phyloP scores from a whole-genome alignment of 1,140 invertebrate genomes.

The Druon quercuslanigerum region DNA sequence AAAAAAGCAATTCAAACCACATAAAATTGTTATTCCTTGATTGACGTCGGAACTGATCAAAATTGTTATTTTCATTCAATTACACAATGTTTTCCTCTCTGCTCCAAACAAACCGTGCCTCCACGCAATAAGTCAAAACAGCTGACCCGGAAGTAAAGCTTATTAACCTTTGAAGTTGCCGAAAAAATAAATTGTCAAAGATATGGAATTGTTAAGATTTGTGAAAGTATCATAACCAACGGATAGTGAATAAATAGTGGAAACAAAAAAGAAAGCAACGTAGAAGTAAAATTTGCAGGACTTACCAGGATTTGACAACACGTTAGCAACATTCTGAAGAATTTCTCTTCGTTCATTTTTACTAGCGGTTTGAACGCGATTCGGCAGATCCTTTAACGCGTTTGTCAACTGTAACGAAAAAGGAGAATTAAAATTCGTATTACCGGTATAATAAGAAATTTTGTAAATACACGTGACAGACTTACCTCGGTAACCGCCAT shows the following conservation, averaged over 20 bases:
- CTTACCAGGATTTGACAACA: slow-evolving; percentile 85
- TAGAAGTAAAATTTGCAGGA: slow-evolving; percentile 28
- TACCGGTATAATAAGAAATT: slow-evolving; percentile 30
- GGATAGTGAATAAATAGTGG: slow-evolving; percentile 44
- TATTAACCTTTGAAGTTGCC: background rate
- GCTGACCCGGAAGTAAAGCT: background rate
- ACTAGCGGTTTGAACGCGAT: slow-evolving; percentile 85
- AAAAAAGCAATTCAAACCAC: background rate
- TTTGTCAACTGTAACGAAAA: slow-evolving; percentile 80
- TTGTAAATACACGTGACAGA: slow-evolving; percentile 66
- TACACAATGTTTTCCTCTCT: too few relatives aligned
- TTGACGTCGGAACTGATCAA: too few relatives aligned
- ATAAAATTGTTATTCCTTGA: background rate
- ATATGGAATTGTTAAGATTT: slow-evolving; percentile 1
- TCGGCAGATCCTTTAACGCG: slow-evolving; percentile 87
- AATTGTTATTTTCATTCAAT: too few relatives aligned
- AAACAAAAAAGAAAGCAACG: slow-evolving; percentile 21
- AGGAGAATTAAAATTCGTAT: slow-evolving; percentile 33
- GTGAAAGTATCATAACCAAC: slow-evolving; percentile 38
- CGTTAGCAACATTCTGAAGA: slow-evolving; percentile 82
- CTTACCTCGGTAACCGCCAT: slow-evolving; percentile 73
- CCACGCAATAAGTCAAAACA: background rate
- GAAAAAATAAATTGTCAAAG: slow-evolving; percentile 8
- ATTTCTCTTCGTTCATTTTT: slow-evolving; percentile 83
- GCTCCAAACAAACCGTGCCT: too few relatives aligned